A percentile compares a stretch with the other conserved stretches of the same genome.
Evolutionary conservation across 2,888 invertebrate species (phyloP).

Genomic region (Orchestes rusci): DNA sequence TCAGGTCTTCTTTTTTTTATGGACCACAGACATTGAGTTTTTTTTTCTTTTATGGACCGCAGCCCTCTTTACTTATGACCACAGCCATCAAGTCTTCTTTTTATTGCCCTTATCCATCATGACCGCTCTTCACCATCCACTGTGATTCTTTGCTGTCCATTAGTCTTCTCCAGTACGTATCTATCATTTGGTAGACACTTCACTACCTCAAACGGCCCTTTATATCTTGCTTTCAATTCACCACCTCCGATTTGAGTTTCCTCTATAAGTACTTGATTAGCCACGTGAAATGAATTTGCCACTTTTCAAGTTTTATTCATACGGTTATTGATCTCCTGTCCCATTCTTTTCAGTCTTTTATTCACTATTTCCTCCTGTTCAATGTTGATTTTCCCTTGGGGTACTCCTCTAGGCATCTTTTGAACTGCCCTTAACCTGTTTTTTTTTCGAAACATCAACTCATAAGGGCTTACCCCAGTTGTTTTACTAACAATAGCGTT

Average conservation of each 20-base stretch:
- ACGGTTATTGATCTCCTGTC: conserved; percentile 1
- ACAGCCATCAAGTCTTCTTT: too few species aligned
- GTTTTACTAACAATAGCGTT: background rate
- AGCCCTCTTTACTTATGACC: too few species aligned
- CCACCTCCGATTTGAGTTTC: conserved; percentile 8
- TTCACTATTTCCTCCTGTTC: background rate
- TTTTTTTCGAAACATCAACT: background rate
- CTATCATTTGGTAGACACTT: too few species aligned
- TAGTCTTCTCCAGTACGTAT: background rate
- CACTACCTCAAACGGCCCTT: conserved; percentile 5
- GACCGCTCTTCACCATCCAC: too few species aligned
- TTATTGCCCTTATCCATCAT: too few species aligned
- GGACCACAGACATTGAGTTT: too few species aligned
- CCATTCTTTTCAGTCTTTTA: conserved; percentile 1
- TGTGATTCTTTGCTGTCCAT: background rate
- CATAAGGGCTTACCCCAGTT: background rate
- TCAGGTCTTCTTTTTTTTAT: too few species aligned
- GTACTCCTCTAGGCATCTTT: too few species aligned
- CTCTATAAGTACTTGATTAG: conserved; percentile 3
- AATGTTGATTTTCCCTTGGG: background rate
- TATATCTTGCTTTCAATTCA: conserved; percentile 7
- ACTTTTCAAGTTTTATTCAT: conserved; percentile 4
- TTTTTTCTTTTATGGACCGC: too few species aligned
- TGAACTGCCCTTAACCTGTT: background rate
- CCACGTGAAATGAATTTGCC: conserved; percentile 3